Evolutionary conservation across 2,797 vertebrate species (phyloP).

Genomic region (Erpetoichthys calabaricus): DNA sequence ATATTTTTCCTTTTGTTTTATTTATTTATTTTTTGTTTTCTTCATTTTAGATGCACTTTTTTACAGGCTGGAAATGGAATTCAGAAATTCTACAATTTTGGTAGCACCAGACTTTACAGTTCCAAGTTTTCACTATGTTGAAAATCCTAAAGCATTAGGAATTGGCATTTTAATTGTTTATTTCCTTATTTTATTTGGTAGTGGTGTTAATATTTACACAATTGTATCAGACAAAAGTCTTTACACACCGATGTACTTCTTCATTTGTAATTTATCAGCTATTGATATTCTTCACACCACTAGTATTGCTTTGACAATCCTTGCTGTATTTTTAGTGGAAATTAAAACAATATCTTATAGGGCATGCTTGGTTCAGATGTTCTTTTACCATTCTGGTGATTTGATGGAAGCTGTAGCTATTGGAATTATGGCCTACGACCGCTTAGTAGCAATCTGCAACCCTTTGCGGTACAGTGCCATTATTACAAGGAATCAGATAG

Average conservation of each 20-base stretch:
- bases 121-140: constrained; percentile 18
- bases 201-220: constrained; percentile 16
- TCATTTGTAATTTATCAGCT: constrained; percentile 23
- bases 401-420: constrained; percentile 10
- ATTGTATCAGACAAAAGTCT: constrained; percentile 17
- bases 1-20: not conserved
- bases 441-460: constrained; percentile 16
- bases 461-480: constrained; percentile 22
- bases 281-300: constrained; percentile 20
- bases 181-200: constrained; percentile 16
- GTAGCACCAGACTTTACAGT: constrained; percentile 14
- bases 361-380: constrained; percentile 16
- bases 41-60: too few species aligned
- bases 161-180: constrained; percentile 17
- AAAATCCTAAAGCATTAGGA: constrained; percentile 19
- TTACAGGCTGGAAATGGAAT: not conserved
- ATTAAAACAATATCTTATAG: constrained; percentile 19
- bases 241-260: constrained; percentile 24
- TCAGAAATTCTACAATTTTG: not conserved
- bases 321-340: constrained; percentile 17
- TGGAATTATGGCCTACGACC: constrained; percentile 22
- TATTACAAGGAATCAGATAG: constrained; percentile 14
- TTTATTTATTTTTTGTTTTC: not conserved
- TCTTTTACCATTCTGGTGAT: constrained; percentile 17
- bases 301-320: constrained; percentile 17